A percentile compares a stretch with the other conserved stretches of the same genome.
phyloP scores from a whole-genome alignment of 1,140 invertebrate genomes.

The Tetranychus urticae region DNA sequence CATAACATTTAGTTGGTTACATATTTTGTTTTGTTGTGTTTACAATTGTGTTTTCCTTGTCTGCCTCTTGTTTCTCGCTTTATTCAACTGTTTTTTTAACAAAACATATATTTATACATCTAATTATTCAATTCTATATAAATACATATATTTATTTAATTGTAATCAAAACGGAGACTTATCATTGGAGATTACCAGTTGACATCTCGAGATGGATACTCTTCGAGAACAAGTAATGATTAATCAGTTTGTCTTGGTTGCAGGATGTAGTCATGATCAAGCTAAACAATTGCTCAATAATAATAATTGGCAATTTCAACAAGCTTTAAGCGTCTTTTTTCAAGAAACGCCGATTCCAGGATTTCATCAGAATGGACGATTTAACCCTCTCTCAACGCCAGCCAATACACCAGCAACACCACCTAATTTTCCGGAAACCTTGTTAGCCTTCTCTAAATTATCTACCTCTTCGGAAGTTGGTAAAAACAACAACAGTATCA shows the following conservation, averaged over 20 bases:
- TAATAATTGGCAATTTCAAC: slow-evolving; percentile 81
- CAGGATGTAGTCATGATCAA: slow-evolving; percentile 73
- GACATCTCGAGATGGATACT: slow-evolving; percentile 40
- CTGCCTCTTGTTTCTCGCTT: no score
- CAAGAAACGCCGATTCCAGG: slow-evolving; percentile 36
- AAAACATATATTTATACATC: no score
- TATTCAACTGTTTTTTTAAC: no score
- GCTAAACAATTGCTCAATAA: slow-evolving; percentile 73
- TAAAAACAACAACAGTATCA: no score
- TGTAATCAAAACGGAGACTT: no score
- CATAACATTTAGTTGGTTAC: no score
- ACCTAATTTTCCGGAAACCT: slow-evolving; percentile 61
- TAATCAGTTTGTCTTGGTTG: slow-evolving; percentile 78
- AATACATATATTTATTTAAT: no score
- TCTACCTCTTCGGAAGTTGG: slow-evolving; percentile 23
- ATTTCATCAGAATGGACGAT: not conserved
- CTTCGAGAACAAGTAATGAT: slow-evolving; percentile 87
- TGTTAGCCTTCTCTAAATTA: slow-evolving; percentile 58
- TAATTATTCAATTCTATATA: no score
- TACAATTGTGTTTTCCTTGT: no score
- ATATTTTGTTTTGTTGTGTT: no score
- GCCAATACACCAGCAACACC: slow-evolving; percentile 72
- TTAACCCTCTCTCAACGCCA: slow-evolving; percentile 34
- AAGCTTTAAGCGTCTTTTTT: slow-evolving; percentile 75
- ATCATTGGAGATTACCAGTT: no score